Evolutionary conservation across 2,888 invertebrate genomes (phyloP).

Genomic region (Aporophyla nigra): DNA sequence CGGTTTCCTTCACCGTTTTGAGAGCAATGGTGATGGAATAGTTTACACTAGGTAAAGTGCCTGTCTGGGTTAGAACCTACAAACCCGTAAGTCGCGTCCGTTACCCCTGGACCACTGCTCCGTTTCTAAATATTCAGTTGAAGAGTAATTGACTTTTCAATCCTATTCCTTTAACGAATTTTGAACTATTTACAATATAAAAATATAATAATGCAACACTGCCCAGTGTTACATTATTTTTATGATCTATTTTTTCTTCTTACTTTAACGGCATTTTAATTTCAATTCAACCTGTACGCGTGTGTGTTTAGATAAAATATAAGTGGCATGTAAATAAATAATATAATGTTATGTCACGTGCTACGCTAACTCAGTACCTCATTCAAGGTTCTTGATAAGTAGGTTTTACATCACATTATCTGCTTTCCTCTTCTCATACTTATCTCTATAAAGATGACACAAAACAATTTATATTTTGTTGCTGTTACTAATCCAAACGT

Average conservation of each 20-base stretch:
- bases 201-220: no score
- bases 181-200: no score
- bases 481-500: background rate
- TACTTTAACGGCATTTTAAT: background rate
- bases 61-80: no score
- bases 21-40: no score
- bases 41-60: no score
- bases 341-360: conserved; percentile 10
- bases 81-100: no score
- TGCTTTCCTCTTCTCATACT: conserved; percentile 25
- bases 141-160: no score
- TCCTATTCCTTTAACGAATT: background rate
- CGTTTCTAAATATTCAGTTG: background rate
- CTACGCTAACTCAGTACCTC: background rate
- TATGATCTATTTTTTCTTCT: background rate
- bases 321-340: conserved; percentile 32
- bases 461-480: conserved; percentile 14
- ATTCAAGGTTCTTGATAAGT: conserved; percentile 29
- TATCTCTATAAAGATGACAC: conserved; percentile 24
- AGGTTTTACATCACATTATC: conserved; percentile 7
- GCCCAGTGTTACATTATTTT: background rate
- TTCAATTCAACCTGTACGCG: background rate
- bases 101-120: no score
- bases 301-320: background rate
- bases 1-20: no score